Percentiles rank a stretch among this genome's conserved stretches.
Evolutionary conservation across 2,113 vertebrate species (phyloP).

Genomic region (Anolis sagrei): DNA sequence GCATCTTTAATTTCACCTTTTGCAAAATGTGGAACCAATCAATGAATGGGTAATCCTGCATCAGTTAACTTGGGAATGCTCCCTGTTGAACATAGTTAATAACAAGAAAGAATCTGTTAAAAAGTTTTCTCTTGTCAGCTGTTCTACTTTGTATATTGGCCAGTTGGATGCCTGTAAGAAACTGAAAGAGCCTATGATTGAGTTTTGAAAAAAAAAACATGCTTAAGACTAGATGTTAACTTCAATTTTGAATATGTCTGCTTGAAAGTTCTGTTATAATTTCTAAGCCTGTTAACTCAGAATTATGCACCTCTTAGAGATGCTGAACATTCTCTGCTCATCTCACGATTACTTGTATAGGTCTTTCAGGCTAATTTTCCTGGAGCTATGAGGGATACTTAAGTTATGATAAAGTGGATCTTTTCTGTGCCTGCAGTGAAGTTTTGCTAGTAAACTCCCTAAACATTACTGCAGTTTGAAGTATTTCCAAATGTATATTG

Average conservation of each 20-base stretch:
- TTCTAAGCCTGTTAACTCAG: background rate
- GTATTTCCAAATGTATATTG: background rate
- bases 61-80: background rate
- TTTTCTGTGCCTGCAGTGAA: background rate
- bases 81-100: background rate
- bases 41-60: background rate
- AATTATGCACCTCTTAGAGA: background rate
- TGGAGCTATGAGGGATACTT: background rate
- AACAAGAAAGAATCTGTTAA: background rate
- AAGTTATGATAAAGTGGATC: too few relatives aligned
- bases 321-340: too few relatives aligned
- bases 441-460: background rate
- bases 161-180: too few relatives aligned
- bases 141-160: too few relatives aligned
- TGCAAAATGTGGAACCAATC: background rate
- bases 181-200: background rate
- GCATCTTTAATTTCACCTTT: background rate
- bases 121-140: too few relatives aligned
- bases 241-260: background rate
- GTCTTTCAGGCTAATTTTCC: background rate
- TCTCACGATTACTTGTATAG: background rate
- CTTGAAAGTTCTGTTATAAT: background rate
- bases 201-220: background rate
- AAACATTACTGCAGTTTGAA: background rate
- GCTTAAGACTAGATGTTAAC: background rate